A percentile compares a stretch with the other conserved stretches of the same genome.
phyloP scores from a whole-genome alignment of 2,888 invertebrate species.

The Ormyrus rosae region DNA sequence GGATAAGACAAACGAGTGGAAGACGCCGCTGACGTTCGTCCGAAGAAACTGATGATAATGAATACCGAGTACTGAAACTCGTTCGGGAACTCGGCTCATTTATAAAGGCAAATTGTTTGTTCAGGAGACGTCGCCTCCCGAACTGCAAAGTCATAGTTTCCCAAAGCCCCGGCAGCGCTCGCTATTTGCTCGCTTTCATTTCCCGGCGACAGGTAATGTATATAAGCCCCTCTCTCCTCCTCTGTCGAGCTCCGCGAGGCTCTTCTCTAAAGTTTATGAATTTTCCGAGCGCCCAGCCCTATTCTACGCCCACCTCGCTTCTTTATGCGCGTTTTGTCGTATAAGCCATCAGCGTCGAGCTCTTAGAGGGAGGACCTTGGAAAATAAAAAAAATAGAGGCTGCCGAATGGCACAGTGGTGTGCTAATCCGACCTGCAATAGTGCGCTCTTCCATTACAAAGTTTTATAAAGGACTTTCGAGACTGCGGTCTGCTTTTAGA shows the following conservation, averaged over 20 bases:
- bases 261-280: slow-evolving; percentile 64
- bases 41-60: slow-evolving; percentile 69
- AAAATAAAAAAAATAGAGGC: no score
- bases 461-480: no score
- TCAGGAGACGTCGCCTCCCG: slow-evolving; percentile 57
- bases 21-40: slow-evolving; percentile 34
- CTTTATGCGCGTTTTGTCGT: slow-evolving; percentile 37
- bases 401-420: no score
- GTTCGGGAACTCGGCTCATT: slow-evolving; percentile 69
- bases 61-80: slow-evolving; percentile 65
- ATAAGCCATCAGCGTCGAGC: slow-evolving; percentile 4
- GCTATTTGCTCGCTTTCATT: slow-evolving; percentile 64
- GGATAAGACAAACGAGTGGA: slow-evolving; percentile 56
- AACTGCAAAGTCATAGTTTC: slow-evolving; percentile 68
- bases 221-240: slow-evolving; percentile 35
- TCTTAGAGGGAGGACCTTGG: not conserved
- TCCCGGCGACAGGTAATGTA: slow-evolving; percentile 55
- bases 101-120: slow-evolving; percentile 70
- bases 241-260: not conserved
- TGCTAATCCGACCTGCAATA: no score
- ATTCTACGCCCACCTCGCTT: slow-evolving; percentile 51
- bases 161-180: slow-evolving; percentile 57
- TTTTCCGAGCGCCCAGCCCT: slow-evolving; percentile 61
- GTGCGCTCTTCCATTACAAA: no score
- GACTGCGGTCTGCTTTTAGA: no score